Conservation (phyloP, 2,888 invertebrate genomes). For the Chymomyza fuscimana region DNA sequence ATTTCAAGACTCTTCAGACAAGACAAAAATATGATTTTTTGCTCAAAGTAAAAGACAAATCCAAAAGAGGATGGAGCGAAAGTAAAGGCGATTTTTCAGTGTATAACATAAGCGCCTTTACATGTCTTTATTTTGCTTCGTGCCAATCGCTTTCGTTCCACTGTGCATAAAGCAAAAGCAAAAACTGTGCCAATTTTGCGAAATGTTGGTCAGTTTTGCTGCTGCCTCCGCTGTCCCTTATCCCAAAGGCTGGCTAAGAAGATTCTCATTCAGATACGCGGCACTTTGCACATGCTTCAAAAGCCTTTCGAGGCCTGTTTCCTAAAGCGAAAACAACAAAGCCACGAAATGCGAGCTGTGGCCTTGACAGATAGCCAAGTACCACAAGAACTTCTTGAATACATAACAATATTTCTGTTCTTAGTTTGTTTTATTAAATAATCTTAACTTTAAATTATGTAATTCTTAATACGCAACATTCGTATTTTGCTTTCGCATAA, state of each 20-base stretch:
- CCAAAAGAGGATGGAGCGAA: no score
- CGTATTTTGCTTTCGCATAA: no score
- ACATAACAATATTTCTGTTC: slow-evolving; percentile 8
- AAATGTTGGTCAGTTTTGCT: not conserved
- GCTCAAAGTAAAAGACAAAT: no score
- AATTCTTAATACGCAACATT: no score
- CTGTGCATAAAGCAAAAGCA: not conserved
- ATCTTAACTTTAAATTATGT: slow-evolving; percentile 22
- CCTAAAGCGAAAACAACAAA: not conserved
- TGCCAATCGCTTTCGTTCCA: not conserved
- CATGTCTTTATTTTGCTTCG: no score
- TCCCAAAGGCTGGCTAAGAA: not conserved
- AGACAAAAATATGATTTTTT: no score
- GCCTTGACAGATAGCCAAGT: not conserved
- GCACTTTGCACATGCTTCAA: not conserved
- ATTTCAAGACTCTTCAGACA: no score
- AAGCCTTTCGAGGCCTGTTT: not conserved
- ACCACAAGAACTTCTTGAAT: not conserved
- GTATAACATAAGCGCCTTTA: no score
- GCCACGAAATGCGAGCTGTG: not conserved
- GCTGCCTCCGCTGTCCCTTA: not conserved
- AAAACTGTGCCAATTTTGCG: not conserved
- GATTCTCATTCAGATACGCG: not conserved
- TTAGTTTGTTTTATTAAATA: not conserved
- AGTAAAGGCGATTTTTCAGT: no score